A percentile compares a stretch with the other conserved stretches of the same genome.
These are phyloP conservation scores for Danaus melanippus DNA, from an alignment of 1,140 invertebrate species.

Conservation along the genomic window DNA sequence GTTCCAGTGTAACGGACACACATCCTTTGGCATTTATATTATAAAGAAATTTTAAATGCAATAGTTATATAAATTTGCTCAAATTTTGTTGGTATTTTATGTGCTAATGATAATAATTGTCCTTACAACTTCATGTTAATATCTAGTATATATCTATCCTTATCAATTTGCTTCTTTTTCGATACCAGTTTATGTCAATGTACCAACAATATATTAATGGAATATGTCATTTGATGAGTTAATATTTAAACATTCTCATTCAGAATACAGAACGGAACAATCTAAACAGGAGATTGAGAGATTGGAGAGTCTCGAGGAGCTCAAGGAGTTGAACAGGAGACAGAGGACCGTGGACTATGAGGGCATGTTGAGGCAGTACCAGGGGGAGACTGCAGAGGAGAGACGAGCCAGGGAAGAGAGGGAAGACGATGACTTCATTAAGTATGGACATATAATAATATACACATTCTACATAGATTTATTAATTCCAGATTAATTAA, in stretches of 20 bases:
- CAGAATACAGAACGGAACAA: slow-evolving; percentile 97
- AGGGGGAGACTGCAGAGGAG: slow-evolving; percentile 76
- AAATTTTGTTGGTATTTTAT: too few relatives aligned
- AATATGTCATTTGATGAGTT: background rate
- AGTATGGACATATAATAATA: slow-evolving; percentile 59
- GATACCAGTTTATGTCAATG: background rate
- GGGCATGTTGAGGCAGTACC: slow-evolving; percentile 85
- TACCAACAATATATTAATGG: background rate
- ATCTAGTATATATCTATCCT: too few relatives aligned
- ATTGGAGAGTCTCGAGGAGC: slow-evolving; percentile 94
- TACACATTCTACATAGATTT: too few relatives aligned
- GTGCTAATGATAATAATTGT: too few relatives aligned
- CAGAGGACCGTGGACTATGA: slow-evolving; percentile 92
- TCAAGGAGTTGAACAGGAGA: slow-evolving; percentile 95
- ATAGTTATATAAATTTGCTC: background rate
- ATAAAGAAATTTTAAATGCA: background rate
- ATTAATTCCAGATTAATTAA: too few relatives aligned
- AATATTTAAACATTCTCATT: slow-evolving; percentile 36
- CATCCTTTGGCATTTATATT: too few relatives aligned
- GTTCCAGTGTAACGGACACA: too few relatives aligned
- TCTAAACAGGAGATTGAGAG: slow-evolving; percentile 97
- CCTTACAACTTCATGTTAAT: too few relatives aligned
- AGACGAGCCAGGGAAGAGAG: slow-evolving; percentile 82
- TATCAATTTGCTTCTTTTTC: background rate
- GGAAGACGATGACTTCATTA: slow-evolving; percentile 89